phyloP scores from a whole-genome alignment of 2,797 vertebrate genomes.

The Buphagus erythrorhynchus region DNA sequence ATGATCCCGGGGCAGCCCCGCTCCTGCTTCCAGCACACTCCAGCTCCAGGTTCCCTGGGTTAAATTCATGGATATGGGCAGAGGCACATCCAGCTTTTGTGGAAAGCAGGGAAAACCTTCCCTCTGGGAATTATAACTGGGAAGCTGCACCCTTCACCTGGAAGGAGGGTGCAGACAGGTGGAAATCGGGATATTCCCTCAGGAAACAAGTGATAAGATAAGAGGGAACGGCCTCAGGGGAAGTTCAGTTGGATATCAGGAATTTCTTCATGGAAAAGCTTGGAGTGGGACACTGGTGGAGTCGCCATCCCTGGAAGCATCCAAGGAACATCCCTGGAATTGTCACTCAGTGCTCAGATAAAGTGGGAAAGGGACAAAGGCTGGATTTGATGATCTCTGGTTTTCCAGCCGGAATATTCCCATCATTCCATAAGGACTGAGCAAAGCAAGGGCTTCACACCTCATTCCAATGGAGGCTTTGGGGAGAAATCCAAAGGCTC shows the following conservation, averaged over 20 bases:
- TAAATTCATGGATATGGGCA: neutral
- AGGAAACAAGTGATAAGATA: neutral
- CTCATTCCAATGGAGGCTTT: fast-evolving
- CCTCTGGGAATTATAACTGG: neutral
- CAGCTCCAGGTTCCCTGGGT: neutral
- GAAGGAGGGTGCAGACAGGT: neutral
- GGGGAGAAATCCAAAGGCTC: neutral
- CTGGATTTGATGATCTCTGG: neutral
- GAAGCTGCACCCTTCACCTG: neutral
- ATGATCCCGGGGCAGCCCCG: neutral
- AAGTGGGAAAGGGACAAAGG: neutral
- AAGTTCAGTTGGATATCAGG: neutral
- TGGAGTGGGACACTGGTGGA: neutral
- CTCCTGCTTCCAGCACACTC: neutral
- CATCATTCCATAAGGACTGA: neutral
- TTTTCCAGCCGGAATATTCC: neutral
- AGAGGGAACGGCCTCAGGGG: neutral
- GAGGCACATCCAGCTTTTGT: neutral
- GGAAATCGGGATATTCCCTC: neutral
- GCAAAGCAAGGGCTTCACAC: neutral
- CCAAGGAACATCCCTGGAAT: neutral
- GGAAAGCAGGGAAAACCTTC: neutral
- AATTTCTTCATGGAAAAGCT: neutral
- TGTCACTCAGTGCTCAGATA: neutral
- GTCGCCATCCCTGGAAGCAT: too few relatives aligned